Percentiles rank a stretch among this genome's conserved stretches.
These are phyloP conservation scores for Macrosiphum euphorbiae DNA, from an alignment of 2,888 invertebrate species.

Conservation along the genomic window DNA sequence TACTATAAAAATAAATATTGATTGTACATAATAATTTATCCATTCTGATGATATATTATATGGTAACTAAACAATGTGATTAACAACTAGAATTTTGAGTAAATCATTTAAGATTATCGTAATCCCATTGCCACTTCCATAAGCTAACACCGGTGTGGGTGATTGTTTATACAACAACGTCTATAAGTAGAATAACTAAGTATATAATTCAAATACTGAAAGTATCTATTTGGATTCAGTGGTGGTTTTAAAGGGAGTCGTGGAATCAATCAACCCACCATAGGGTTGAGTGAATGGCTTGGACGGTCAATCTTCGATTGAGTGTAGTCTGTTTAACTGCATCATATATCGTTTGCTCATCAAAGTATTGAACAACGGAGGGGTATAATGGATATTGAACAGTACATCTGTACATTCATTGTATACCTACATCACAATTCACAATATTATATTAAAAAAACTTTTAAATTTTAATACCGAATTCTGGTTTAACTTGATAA, in stretches of 20 bases:
- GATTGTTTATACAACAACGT: neutral
- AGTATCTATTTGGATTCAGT: neutral
- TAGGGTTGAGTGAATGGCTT: neutral
- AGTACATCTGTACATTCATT: no score
- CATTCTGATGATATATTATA: conserved; percentile 35
- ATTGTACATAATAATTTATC: conserved; percentile 56
- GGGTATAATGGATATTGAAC: no score
- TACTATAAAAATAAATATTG: conserved; percentile 31
- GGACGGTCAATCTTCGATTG: neutral
- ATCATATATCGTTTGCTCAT: no score
- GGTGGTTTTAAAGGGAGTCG: neutral
- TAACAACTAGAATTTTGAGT: conserved; percentile 48
- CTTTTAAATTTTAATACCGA: neutral
- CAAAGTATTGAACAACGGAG: no score
- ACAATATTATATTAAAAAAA: neutral
- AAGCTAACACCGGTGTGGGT: no score
- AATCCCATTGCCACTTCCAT: neutral
- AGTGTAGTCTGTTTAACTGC: neutral
- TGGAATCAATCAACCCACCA: neutral
- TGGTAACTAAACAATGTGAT: conserved; percentile 47
- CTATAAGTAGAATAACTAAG: neutral
- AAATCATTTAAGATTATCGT: conserved; percentile 16
- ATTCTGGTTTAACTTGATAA: neutral
- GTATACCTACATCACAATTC: no score
- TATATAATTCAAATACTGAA: neutral